Evolutionary conservation across 2,797 vertebrate genomes (phyloP), one percentile per base, ranked within the genome.

Genomic region (Hydrophis major): DNA sequence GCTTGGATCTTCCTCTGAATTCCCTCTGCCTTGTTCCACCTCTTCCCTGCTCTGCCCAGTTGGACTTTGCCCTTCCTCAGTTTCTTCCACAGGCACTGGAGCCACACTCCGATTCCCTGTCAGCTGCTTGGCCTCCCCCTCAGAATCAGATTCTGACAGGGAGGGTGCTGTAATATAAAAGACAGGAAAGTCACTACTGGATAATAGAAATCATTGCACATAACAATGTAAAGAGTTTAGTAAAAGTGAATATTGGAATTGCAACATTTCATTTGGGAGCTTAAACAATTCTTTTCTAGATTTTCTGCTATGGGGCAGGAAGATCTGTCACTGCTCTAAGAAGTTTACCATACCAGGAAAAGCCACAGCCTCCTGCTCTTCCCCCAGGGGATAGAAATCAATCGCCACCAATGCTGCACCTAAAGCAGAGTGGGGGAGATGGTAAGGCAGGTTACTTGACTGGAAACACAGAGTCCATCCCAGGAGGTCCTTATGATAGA

Each of bases 301-400:
- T 92, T 91, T 98, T 98, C 94, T 98, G 96, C 94, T 98, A 98
- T 11, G 97, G 97, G 6, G 97, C 97, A 60, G 97, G 98, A 92
- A 97, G 95, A 74, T 98, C 98, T 2, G 87, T 97, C 90, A 88
- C 92, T 25, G 0, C 93, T 32, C 37, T 98, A 57, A 96, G 96
- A 90, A 56, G 95, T 14, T 32, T 97, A 53, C 93, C 95, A 0
- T 95, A 96, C 27, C 93, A 87, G n/a, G 96, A 95, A 42, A 95
- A 57, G 88, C 95, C 16, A 0, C 94, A 86, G 0, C 86, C 86
- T 42, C 74, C 0, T 56, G 88, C 96, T 0, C 96, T 96, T 28
- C 92, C 93, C 87, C 91, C 95, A 13, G 83, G 92, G 22, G 94
- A 89, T 3, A 7, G 61, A 8, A 90, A 89, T 0, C 55, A n/a